These are phyloP conservation scores for Mobula birostris DNA, from an alignment of 2,113 vertebrate species.

Conservation along the genomic window DNA sequence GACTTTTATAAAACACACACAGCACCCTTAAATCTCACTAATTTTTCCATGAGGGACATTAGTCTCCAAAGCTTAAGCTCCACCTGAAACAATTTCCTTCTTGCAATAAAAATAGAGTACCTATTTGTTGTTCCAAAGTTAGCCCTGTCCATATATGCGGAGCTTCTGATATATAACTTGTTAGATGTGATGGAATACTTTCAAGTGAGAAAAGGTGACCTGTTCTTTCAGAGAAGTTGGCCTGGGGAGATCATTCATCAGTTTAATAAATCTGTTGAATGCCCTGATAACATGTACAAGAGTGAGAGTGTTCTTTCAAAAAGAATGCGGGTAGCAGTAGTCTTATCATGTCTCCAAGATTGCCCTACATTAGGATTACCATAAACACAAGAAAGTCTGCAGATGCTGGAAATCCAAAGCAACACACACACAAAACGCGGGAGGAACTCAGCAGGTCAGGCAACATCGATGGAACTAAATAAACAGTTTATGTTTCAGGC, in stretches of 20 bases:
- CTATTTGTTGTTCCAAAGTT: neutral
- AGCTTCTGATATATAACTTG: neutral
- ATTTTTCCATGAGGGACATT: neutral
- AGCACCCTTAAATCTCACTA: neutral
- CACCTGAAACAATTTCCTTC: neutral
- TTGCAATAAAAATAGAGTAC: neutral
- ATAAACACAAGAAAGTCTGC: too few relatives aligned
- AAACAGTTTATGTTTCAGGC: too few relatives aligned
- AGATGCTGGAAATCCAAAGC: too few relatives aligned
- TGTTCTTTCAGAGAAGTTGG: neutral
- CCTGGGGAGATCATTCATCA: neutral
- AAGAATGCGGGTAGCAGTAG: too few relatives aligned
- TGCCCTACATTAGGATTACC: neutral
- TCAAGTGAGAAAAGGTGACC: neutral
- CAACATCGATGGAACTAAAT: too few relatives aligned
- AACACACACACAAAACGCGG: too few relatives aligned
- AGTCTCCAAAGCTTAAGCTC: neutral
- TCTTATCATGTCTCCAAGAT: neutral
- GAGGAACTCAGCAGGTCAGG: too few relatives aligned
- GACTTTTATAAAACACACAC: neutral
- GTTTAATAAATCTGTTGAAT: neutral
- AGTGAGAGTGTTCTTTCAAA: neutral
- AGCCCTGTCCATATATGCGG: neutral
- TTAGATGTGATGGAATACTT: neutral
- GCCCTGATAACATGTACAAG: neutral